These are phyloP conservation scores for Caenorhabditis brenneri DNA, from an alignment of 1,140 invertebrate genomes.

Conservation along the genomic window DNA sequence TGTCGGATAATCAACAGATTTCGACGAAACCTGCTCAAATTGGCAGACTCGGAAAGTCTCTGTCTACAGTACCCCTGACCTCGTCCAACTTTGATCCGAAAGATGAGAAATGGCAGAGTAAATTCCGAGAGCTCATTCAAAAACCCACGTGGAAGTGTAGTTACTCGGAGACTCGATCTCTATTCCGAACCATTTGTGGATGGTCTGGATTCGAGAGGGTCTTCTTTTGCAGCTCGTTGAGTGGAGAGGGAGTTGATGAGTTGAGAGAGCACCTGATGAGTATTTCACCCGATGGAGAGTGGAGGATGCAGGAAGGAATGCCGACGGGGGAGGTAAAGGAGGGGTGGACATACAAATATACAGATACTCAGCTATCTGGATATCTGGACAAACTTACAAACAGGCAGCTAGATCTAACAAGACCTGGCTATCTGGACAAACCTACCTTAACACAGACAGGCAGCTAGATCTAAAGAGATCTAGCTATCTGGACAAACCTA, in stretches of 20 bases:
- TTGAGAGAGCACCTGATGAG: constrained; percentile 60
- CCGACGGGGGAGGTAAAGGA: constrained; percentile 24
- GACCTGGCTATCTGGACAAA: too few species aligned
- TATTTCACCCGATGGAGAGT: constrained; percentile 45
- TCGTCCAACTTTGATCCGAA: constrained; percentile 17
- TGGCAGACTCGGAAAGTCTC: constrained; percentile 48
- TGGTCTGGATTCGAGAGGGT: constrained; percentile 62
- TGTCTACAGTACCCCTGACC: not conserved
- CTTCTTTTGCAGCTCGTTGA: constrained; percentile 56
- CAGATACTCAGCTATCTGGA: too few species aligned
- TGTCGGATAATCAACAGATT: constrained; percentile 54
- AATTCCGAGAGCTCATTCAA: constrained; percentile 61
- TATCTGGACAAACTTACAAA: too few species aligned
- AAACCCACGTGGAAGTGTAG: constrained; percentile 65
- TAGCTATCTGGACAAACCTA: too few species aligned
- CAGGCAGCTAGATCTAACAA: too few species aligned
- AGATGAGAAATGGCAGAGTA: constrained; percentile 64
- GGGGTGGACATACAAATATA: too few species aligned
- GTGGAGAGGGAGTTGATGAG: constrained; percentile 64
- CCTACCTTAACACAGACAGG: too few species aligned
- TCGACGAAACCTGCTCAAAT: constrained; percentile 20
- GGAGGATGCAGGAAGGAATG: constrained; percentile 35
- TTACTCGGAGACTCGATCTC: constrained; percentile 60
- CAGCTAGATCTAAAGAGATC: too few species aligned
- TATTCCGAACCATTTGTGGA: constrained; percentile 61